These are phyloP conservation scores for Eumacrocentrus americanus DNA, from an alignment of 2,888 invertebrate genomes.

Conservation along the genomic window DNA sequence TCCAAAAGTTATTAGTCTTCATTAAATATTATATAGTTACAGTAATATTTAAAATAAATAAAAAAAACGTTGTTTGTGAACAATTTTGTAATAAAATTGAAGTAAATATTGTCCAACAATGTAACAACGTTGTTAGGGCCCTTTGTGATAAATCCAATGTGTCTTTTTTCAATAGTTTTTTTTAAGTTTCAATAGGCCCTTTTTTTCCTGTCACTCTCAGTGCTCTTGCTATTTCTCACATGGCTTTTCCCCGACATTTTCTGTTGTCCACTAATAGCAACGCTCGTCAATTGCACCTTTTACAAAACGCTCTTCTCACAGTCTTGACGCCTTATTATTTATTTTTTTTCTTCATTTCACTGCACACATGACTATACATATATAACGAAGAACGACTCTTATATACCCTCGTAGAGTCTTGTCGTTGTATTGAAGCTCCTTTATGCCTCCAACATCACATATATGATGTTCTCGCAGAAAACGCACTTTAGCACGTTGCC, in stretches of 20 bases:
- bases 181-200: conserved; percentile 15
- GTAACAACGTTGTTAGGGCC: no score
- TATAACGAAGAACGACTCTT: background rate
- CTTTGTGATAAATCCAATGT: no score
- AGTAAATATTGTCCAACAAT: no score
- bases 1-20: no score
- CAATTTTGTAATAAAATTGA: no score
- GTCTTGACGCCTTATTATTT: conserved; percentile 9
- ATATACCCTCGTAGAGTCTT: background rate
- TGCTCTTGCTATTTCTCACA: conserved; percentile 3
- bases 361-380: background rate
- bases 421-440: background rate
- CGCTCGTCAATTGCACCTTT: conserved; percentile 52
- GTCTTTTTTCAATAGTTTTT: conserved; percentile 12
- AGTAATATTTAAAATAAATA: no score
- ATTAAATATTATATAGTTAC: no score
- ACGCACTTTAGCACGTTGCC: background rate
- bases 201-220: conserved; percentile 15
- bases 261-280: conserved; percentile 46
- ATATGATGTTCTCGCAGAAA: background rate
- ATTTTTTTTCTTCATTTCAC: background rate
- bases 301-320: conserved; percentile 43
- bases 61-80: no score
- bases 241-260: conserved; percentile 36
- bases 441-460: background rate